Base-by-base conservation (phyloP, 30 jellyfish, hydroid and myxozoan genomes). In the Turritopsis dohrnii region DNA sequence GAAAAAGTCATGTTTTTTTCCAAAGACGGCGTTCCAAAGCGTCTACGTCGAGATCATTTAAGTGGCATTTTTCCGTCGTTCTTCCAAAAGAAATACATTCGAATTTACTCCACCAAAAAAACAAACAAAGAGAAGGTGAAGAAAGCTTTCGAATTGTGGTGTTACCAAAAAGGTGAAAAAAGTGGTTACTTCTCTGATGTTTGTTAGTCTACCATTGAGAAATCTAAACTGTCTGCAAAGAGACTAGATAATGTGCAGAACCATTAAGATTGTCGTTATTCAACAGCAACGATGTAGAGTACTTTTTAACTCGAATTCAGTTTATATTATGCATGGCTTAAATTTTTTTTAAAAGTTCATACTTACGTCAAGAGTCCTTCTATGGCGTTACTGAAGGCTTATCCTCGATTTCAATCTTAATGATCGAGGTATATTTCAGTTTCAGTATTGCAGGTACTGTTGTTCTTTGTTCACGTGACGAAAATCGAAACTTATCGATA, bases 1-100 rank as follows among this genome's bases (percentile, higher is more conserved):
- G 96, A 88, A 29, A 53, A 88, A 75, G 96, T 93, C 5, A 29
- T 90, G 65, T 93, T 88, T 72, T 93, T 83, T 30, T 85, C 86
- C 72, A 93, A 93, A 54, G 41, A 84, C 13, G 85, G 89, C 26
- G 28, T 53, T 8, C 95, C 95, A 28, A 72, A 72, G 53, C 53
- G 66, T 41, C 60, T 90, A 23, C 79, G 82, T 20, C 83, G 76
- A 65, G 87, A 86, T 27, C 92, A 90, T 19, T 76, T 90, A 23
- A 84, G 95, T 22, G 95, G 81, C 31, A 21, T 81, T 21, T 83
- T 90, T 25, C 97, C 97, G 7, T 75, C 73, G 21, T 79, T 74
- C 31, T 90, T 86, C 69, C 66, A 76, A 28, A 95, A 90, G 79
- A 83, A 77, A 75, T 82, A 74, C 74, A 81, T 90, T 84, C 80